Base-by-base conservation (phyloP, 2,888 invertebrate genomes). In the Aspidiotus destructor region DNA sequence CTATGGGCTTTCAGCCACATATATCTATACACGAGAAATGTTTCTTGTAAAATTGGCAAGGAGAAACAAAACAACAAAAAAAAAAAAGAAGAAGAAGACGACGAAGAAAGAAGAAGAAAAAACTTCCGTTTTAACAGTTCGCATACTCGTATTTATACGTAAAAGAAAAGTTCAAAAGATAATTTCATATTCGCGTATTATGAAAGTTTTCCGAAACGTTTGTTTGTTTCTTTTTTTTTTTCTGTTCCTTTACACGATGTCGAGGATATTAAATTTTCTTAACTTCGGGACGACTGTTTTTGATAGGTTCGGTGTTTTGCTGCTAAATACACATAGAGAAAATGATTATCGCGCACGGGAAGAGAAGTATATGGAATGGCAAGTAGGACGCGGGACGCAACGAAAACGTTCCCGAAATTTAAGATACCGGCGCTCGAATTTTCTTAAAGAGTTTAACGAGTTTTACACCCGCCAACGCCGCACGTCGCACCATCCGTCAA, bases 101-200 rank as follows among this genome's bases (percentile, higher is more conserved):
- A 28, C 2, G 28, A 28, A 28, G 28, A 28, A 28, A 28, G 28
- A 28, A 28, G 28, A 28, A 1, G 28, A 5, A 28, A 28, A 28
- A 28, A 28, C 28, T 28, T 28, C 28, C 28, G 5, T 28, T 28
- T 28, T 28, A 28, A 28, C 28, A 28, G 28, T 28, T 28, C 5
- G 28, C 5, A 5, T 28, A 5, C 28, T 28, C 28, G 28, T 28
- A 28, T 28, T 28, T 28, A 28, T 28, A 28, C 28, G 28, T 28
- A 28, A 54, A 6, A 40, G 44, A 41, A 64, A 65, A 65, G 65
- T 65, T 65, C 28, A 9, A 65, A 65, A 65, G 65, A 65, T 65
- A 65, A 65, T 65, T 65, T 65, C 65, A 48, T 65, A 58, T 55
- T 65, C 40, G 65, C 44, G 17, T 65, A 28, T 42, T 57, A 41